Percentiles rank a stretch among this genome's conserved stretches.
Conservation (phyloP, 2,888 invertebrate species). For the Eristalinus sepulchralis region DNA sequence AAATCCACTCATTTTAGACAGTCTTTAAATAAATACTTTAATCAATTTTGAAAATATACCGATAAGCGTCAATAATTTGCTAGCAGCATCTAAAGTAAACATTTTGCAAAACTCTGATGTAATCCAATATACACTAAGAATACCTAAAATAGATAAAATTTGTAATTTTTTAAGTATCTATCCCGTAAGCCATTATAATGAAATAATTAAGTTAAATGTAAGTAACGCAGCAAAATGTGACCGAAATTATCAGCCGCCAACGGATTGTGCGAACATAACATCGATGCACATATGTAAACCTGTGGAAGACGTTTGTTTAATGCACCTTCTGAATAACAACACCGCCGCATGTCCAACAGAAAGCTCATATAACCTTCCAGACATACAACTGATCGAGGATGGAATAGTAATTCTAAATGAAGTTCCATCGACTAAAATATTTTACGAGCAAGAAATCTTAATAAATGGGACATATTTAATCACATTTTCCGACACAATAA, state of each 20-base stretch:
- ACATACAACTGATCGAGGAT: not conserved
- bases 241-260: not conserved
- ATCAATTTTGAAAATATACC: slow-evolving; percentile 8
- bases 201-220: not conserved
- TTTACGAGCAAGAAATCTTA: slow-evolving; percentile 10
- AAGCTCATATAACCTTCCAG: not conserved
- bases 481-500: not conserved
- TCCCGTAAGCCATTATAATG: slow-evolving; percentile 6
- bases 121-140: slow-evolving; percentile 2
- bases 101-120: slow-evolving; percentile 5
- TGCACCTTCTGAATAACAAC: slow-evolving; percentile 5
- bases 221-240: slow-evolving; percentile 15
- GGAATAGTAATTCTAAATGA: slow-evolving; percentile 17
- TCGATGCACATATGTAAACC: not conserved
- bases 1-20: slow-evolving; percentile 9
- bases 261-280: not conserved
- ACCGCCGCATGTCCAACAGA: not conserved
- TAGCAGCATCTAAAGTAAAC: not conserved
- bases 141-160: not conserved
- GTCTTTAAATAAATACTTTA: slow-evolving; percentile 12
- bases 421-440: slow-evolving; percentile 11
- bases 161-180: not conserved
- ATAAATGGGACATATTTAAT: slow-evolving; percentile 3
- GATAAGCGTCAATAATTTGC: slow-evolving; percentile 6
- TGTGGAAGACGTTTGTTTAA: not conserved